phyloP scores from a whole-genome alignment of 1,140 invertebrate species.

The Hypsibius dujardini region DNA sequence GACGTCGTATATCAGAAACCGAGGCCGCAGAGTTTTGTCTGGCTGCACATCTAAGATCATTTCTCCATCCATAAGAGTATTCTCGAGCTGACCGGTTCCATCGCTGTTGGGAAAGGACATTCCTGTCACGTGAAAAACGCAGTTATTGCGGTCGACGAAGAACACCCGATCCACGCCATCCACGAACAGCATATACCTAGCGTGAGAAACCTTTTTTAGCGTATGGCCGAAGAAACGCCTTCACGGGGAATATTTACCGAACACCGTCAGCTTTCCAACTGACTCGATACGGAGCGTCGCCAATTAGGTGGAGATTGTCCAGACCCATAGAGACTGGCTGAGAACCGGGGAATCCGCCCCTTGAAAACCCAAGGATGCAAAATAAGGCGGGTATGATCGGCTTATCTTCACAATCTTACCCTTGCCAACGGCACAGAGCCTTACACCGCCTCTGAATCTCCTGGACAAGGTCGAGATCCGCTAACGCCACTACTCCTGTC shows the following conservation, averaged over 20 bases:
- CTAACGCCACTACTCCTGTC: conserved; percentile 47
- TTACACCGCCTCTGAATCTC: conserved; percentile 58
- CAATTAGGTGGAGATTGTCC: conserved; percentile 56
- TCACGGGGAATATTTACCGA: conserved; percentile 38
- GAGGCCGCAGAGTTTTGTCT: conserved; percentile 38
- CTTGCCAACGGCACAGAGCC: conserved; percentile 58
- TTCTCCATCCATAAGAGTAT: conserved; percentile 87
- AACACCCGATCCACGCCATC: conserved; percentile 58
- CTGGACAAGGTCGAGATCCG: conserved; percentile 41
- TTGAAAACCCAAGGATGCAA: conserved; percentile 26
- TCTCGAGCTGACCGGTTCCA: conserved; percentile 48
- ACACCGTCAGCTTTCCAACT: conserved; percentile 99
- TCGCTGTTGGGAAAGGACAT: conserved; percentile 58
- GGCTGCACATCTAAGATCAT: conserved; percentile 78
- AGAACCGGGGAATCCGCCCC: conserved; percentile 71
- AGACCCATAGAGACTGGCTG: conserved; percentile 91
- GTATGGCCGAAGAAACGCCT: too few relatives aligned
- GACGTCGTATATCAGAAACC: conserved; percentile 90
- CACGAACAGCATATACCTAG: conserved; percentile 89
- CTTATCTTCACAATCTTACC: conserved; percentile 26
- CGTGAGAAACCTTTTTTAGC: conserved; percentile 23
- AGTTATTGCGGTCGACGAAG: conserved; percentile 86
- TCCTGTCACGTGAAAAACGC: conserved; percentile 66
- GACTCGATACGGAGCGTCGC: conserved; percentile 68
- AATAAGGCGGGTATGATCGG: too few relatives aligned